Evolutionary conservation across 2,797 vertebrate species (phyloP).

Genomic region (Lepidocolaptes lacrymiger): DNA sequence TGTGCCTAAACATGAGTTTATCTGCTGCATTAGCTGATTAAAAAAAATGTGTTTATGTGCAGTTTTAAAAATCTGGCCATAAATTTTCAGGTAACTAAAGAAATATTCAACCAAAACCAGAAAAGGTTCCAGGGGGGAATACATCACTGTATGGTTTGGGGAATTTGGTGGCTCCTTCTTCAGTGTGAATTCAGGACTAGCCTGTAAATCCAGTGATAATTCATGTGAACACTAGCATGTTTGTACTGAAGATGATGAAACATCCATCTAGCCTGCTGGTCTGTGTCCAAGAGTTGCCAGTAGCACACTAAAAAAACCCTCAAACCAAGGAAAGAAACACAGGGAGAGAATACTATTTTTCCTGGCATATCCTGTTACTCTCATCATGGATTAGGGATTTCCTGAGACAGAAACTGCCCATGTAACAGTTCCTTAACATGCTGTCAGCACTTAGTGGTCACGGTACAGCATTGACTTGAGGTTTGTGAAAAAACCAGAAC

Average conservation of each 20-base stretch:
- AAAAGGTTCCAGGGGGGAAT: background rate
- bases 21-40: conserved; percentile 19
- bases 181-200: background rate
- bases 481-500: background rate
- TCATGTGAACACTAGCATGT: background rate
- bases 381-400: conserved; percentile 10
- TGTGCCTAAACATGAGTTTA: conserved; percentile 59
- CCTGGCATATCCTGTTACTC: background rate
- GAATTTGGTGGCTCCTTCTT: conserved; percentile 21
- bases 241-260: background rate
- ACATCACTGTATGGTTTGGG: background rate
- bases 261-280: background rate
- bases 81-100: conserved; percentile 56
- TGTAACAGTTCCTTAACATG: background rate
- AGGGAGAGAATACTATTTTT: background rate
- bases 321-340: background rate
- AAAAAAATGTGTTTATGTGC: conserved; percentile 44
- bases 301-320: background rate
- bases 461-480: background rate
- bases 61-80: conserved; percentile 39
- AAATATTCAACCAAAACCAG: conserved; percentile 19
- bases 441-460: background rate
- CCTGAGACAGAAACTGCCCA: background rate
- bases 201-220: background rate
- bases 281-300: background rate